These are phyloP conservation scores for Odontamblyopus lacepedii DNA, from an alignment of 2,797 vertebrate species.

Conservation along the genomic window DNA sequence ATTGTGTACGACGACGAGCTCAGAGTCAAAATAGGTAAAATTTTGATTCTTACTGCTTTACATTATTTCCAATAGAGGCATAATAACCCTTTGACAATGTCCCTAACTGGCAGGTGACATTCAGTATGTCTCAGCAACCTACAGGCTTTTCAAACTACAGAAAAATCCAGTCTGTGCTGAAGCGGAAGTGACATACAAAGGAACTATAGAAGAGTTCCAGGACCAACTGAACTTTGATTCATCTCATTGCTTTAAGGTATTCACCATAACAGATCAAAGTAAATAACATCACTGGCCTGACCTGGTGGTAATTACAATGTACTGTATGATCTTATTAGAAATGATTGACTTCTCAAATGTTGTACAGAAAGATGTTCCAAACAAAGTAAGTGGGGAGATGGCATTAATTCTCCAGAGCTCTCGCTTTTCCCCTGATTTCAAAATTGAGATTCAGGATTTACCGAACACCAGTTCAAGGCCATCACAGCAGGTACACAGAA, in stretches of 20 bases:
- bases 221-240: conserved; percentile 74
- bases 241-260: conserved; percentile 74
- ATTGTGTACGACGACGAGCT: conserved; percentile 67
- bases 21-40: conserved; percentile 71
- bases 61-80: neutral
- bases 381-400: conserved; percentile 68
- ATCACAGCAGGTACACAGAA: conserved; percentile 54
- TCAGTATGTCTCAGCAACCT: conserved; percentile 76
- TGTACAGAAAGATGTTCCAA: conserved; percentile 62
- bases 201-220: conserved; percentile 63
- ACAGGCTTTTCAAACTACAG: conserved; percentile 78
- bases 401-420: conserved; percentile 69
- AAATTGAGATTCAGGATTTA: conserved; percentile 50
- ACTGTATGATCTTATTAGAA: neutral
- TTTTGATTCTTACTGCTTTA: neutral
- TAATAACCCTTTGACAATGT: neutral
- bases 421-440: conserved; percentile 70
- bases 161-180: conserved; percentile 20
- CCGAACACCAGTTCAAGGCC: conserved; percentile 25
- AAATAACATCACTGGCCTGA: neutral
- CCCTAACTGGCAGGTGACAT: conserved; percentile 60
- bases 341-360: neutral
- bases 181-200: conserved; percentile 71
- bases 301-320: neutral
- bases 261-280: neutral